Percentiles rank a stretch among this genome's conserved stretches.
Evolutionary conservation across 2,113 vertebrate species (phyloP).

Genomic region (Candoia aspera): DNA sequence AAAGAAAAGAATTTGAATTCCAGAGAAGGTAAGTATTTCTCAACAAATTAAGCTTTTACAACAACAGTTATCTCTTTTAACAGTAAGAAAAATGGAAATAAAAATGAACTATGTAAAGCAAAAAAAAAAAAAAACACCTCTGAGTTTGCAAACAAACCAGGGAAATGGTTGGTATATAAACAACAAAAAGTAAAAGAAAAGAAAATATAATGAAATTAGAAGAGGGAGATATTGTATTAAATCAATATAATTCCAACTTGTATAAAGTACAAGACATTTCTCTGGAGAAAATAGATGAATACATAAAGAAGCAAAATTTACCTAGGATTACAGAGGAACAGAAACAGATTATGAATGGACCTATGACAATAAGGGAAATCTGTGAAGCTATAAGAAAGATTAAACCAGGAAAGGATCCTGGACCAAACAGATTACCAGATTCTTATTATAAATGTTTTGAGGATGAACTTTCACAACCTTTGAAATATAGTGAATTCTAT

Average conservation of each 20-base stretch:
- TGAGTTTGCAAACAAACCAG: not conserved
- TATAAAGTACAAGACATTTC: not conserved
- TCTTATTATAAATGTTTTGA: not conserved
- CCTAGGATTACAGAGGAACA: not conserved
- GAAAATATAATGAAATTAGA: not conserved
- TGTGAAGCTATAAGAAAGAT: not conserved
- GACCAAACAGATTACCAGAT: not conserved
- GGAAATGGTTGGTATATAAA: not conserved
- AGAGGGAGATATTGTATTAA: not conserved
- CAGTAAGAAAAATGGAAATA: not conserved
- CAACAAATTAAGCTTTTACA: not conserved
- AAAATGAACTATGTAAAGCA: not conserved
- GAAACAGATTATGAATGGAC: not conserved
- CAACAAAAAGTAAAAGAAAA: not conserved
- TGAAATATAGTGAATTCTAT: not conserved
- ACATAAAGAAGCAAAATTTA: not conserved
- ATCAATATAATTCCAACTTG: not conserved
- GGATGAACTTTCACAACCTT: not conserved
- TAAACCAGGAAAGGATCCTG: not conserved
- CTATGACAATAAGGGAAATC: not conserved
- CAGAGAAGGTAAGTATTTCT: not conserved
- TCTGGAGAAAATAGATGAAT: not conserved
- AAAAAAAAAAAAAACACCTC: not conserved
- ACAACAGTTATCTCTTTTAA: not conserved
- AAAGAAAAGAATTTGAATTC: not conserved